Evolutionary conservation across 2,113 vertebrate species (phyloP).

Genomic region (Calyptomena viridis): DNA sequence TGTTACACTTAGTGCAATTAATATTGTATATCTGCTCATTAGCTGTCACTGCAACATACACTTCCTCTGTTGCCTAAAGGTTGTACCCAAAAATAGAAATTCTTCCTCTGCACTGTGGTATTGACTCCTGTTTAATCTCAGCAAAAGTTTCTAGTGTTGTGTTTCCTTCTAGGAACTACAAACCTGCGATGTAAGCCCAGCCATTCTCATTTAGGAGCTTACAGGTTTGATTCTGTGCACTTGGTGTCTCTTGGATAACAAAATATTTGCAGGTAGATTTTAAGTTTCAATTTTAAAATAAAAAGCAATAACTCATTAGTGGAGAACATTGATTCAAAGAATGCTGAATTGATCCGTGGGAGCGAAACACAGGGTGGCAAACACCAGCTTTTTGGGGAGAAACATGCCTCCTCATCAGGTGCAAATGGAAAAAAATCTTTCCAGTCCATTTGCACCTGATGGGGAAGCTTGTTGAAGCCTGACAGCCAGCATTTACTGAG

Average conservation of each 20-base stretch:
- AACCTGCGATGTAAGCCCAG: background rate
- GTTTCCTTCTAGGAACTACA: conserved; percentile 36
- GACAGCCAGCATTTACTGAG: background rate
- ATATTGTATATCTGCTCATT: conserved; percentile 73
- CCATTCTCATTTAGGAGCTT: background rate
- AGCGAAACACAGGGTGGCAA: background rate
- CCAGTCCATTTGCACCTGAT: conserved; percentile 66
- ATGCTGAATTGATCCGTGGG: background rate
- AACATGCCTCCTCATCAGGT: conserved; percentile 52
- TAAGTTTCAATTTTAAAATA: conserved; percentile 1
- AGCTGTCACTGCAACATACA: conserved; percentile 40
- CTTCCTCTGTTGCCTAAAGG: conserved; percentile 63
- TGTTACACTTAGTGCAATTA: conserved; percentile 61
- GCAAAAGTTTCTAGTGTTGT: background rate
- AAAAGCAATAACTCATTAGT: background rate
- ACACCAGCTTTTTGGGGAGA: conserved; percentile 26
- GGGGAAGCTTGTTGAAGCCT: conserved; percentile 25
- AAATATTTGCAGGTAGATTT: background rate
- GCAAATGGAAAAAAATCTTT: conserved; percentile 55
- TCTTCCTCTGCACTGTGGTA: background rate
- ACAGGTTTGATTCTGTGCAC: background rate
- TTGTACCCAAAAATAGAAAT: conserved; percentile 55
- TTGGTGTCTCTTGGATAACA: background rate
- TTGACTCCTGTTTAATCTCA: conserved; percentile 31
- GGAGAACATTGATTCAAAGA: background rate